Evolutionary conservation across 1,140 invertebrate genomes (phyloP).

Genomic region (Trichomalopsis sarcophagae): DNA sequence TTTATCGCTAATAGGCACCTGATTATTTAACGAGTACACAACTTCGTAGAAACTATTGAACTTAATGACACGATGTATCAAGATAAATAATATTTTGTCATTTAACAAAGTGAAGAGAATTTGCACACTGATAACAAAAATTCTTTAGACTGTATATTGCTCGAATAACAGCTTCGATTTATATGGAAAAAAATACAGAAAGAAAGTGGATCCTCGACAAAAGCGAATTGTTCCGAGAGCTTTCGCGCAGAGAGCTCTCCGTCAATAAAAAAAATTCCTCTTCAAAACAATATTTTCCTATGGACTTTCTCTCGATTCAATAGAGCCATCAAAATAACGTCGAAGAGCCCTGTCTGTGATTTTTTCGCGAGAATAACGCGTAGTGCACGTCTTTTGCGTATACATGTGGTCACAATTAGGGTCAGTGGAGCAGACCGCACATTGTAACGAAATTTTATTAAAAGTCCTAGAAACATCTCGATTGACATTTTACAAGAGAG

Average conservation of each 20-base stretch:
- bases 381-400: not conserved
- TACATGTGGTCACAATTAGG: slow-evolving; percentile 1
- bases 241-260: not conserved
- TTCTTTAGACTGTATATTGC: too few species aligned
- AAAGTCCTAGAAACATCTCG: not conserved
- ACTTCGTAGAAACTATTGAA: too few species aligned
- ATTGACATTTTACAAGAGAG: too few species aligned
- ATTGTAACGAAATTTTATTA: not conserved
- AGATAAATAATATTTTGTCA: too few species aligned
- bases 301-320: not conserved
- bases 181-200: too few species aligned
- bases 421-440: not conserved
- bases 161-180: too few species aligned
- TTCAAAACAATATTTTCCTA: not conserved
- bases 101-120: too few species aligned
- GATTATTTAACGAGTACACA: too few species aligned
- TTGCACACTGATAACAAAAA: too few species aligned
- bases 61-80: too few species aligned
- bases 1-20: too few species aligned
- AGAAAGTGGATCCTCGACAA: not conserved
- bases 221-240: not conserved
- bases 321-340: not conserved
- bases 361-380: not conserved
- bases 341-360: not conserved
- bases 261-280: not conserved